Conservation (phyloP, 2,888 invertebrate species). For the Adelognathus sp. region DNA sequence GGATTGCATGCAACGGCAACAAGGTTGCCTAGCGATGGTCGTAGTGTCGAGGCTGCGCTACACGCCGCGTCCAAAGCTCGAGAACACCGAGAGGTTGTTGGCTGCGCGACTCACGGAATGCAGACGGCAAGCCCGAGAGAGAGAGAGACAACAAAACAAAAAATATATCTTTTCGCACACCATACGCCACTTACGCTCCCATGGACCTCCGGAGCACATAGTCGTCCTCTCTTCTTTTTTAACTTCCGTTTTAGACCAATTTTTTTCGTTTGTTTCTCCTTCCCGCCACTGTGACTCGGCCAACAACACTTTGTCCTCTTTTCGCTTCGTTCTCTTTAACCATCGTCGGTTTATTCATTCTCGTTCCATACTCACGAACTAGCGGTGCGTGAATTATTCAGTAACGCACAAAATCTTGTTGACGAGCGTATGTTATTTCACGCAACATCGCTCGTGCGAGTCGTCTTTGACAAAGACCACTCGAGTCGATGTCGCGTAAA, state of each 20-base stretch:
- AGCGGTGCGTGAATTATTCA: too few relatives aligned
- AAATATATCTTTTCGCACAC: slow-evolving; percentile 52
- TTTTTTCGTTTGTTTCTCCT: not conserved
- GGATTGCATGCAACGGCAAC: slow-evolving; percentile 17
- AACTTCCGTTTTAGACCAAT: slow-evolving; percentile 38
- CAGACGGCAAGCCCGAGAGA: slow-evolving; percentile 64
- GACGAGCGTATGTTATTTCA: too few relatives aligned
- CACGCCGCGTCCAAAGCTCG: slow-evolving; percentile 47
- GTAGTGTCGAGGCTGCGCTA: slow-evolving; percentile 1
- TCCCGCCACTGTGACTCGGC: not conserved
- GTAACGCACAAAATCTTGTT: too few relatives aligned
- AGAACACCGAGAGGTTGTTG: slow-evolving; percentile 71
- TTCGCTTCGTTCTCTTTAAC: not conserved
- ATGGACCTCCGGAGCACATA: not conserved
- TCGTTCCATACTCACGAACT: not conserved
- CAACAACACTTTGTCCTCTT: not conserved
- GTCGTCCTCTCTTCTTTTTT: not conserved
- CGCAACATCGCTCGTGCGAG: not conserved
- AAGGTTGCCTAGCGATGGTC: slow-evolving; percentile 43
- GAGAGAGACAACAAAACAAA: slow-evolving; percentile 67
- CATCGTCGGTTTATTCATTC: not conserved
- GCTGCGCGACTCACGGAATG: slow-evolving; percentile 72
- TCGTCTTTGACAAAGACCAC: not conserved
- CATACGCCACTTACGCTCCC: not conserved
- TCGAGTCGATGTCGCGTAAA: not conserved